A percentile compares a stretch with the other conserved stretches of the same genome.
Conservation (phyloP, 2,888 invertebrate genomes). For the Drosophila borealis region DNA sequence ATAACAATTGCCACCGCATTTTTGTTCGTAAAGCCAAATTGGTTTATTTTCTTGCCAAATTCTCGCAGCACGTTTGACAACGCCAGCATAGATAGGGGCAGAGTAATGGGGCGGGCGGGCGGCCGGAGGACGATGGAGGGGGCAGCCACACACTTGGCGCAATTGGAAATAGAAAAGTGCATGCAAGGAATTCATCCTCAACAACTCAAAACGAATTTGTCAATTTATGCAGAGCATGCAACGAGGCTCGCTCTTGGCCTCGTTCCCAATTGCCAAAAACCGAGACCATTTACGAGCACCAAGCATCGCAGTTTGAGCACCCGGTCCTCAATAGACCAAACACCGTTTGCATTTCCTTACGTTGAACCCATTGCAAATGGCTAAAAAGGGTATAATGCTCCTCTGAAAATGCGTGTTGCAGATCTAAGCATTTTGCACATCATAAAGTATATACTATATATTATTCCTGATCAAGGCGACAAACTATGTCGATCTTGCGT, state of each 20-base stretch:
- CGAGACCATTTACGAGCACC: background rate
- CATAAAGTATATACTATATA: no score
- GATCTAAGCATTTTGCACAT: no score
- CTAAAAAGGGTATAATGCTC: no score
- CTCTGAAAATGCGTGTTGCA: no score
- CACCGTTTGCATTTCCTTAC: background rate
- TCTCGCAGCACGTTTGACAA: constrained; percentile 33
- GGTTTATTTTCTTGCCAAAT: constrained; percentile 68
- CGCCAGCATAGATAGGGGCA: background rate
- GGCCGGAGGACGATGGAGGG: no score
- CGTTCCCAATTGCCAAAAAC: constrained; percentile 18
- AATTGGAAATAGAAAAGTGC: constrained; percentile 16
- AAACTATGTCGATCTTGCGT: no score
- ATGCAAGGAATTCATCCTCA: constrained; percentile 14
- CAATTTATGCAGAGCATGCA: constrained; percentile 44
- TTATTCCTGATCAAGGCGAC: no score
- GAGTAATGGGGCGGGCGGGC: no score
- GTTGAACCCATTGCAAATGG: no score
- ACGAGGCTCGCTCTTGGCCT: constrained; percentile 12
- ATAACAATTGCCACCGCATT: constrained; percentile 47
- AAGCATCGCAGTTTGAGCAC: background rate
- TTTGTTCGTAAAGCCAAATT: constrained; percentile 52
- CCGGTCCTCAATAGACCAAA: background rate
- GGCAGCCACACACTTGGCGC: constrained; percentile 6
- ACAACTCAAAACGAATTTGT: constrained; percentile 35